Evolutionary conservation across 2,888 invertebrate genomes (phyloP), one percentile per base, ranked within the genome.

Genomic region (Cheilosia pagana): DNA sequence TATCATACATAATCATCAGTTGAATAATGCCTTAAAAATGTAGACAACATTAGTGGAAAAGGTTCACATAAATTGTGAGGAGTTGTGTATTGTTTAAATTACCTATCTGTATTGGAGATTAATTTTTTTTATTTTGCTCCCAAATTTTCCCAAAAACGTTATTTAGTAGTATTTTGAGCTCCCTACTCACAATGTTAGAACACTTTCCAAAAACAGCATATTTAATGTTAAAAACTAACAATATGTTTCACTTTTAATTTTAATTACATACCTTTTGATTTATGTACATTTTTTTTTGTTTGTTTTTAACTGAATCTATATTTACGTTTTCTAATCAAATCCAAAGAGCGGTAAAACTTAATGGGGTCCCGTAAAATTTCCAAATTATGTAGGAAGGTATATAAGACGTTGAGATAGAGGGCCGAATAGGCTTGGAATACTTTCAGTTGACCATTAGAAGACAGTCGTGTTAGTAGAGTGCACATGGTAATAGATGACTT

Each of bases 1-100:
- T 71, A 19, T 50, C 55, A 41, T 59, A 31, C 57, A 75, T 70
- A 43, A 59, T 55, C 59, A 65, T 77, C 57, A 35, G 53, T 71
- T 81, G 43, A 65, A 39, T 41, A 67, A 57, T 57, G 48, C 63
- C 63, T 77, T 52, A n/a, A 43, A 43, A 59, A 59, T 21, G n/a
- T 71, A 65, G 63, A 35, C 31, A 43, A 59, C 25, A 60, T 52
- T 52, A 25, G 19, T 50, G 71, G 50, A 71, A 52, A 43, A 59
- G 28, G 57, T 62, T 63, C 7, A 50, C 50, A 35, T 10, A 31
- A 28, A 55, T 23, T 70, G 31, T 31, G 43, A 21, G 70, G 35
- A 45, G 70, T 14, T 21, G 2, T 57, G 6, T 28, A 19, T n/a
- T 48, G n/a, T 23, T 21, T 2, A 16, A 16, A n/a, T 0, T 48